These are phyloP conservation scores for Lepidochitona cinerea DNA, from an alignment of 2,888 invertebrate species.

Conservation along the genomic window DNA sequence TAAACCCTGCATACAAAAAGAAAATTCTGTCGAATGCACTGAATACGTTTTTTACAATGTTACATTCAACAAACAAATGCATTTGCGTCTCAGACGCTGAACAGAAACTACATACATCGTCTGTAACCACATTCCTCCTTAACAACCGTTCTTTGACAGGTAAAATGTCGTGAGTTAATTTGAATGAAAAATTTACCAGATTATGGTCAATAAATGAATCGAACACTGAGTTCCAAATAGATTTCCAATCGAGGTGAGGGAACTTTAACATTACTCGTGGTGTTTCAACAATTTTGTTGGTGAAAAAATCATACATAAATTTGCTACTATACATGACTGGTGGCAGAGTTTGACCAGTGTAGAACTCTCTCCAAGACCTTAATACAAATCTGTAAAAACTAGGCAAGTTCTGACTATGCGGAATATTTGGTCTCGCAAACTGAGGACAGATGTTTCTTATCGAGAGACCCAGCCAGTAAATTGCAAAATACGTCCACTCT, in stretches of 20 bases:
- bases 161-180: neutral
- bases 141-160: neutral
- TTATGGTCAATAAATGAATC: neutral
- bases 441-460: neutral
- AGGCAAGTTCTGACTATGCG: neutral
- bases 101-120: neutral
- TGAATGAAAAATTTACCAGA: neutral
- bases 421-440: neutral
- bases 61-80: neutral
- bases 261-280: neutral
- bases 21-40: neutral
- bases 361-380: neutral
- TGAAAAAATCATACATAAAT: neutral
- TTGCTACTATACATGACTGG: neutral
- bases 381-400: neutral
- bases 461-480: neutral
- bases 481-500: slow-evolving; percentile 2
- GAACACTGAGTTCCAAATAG: neutral
- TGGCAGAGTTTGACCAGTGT: neutral
- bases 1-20: neutral
- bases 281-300: neutral
- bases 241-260: neutral
- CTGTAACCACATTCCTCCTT: neutral
- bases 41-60: neutral
- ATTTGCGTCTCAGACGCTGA: neutral